Base-by-base conservation (phyloP, 2,888 invertebrate genomes). In the Augochlorella aurata region DNA sequence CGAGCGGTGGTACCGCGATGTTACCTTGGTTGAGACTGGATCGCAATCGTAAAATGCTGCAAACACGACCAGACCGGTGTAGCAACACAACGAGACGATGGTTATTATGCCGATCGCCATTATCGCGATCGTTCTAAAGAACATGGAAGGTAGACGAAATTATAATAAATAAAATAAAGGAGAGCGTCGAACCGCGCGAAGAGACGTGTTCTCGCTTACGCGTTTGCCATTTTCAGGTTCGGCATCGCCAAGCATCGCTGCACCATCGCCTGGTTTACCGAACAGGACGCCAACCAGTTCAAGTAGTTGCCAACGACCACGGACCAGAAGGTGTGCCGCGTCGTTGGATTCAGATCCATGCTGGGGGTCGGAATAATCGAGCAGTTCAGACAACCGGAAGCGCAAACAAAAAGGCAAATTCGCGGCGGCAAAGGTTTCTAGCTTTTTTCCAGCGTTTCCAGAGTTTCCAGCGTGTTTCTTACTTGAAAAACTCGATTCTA, bases 191-290 rank as follows among this genome's bases (percentile, higher is more conserved):
- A 7, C 8, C 50, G 16, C 14, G 7, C 29, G 18, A 5, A 14
- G 38, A 18, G 10, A 10, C 16, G 45, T n/a, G n/a, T 8, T 12
- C 7, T 9, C 18, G 94, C 95, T 94, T 94, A 97, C 97, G 95
- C 95, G 92, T 96, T 95, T 38, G 97, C 97, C 87, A 96, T 95
- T 90, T 94, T 95, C 50, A 97, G 93, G 16, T 96, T 95, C 0
- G 97, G 96, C 93, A 97, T 95, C 0, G 97, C 96, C 3, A 98
- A 94, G 89, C 97, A 97, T 85, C 98, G 94, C 90, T 98, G 98
- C 1, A 98, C 97, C 96, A 97, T 97, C 0, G 97, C 96, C 93
- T 98, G 98, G 93, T 97, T 97, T 18, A 97, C 97, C 0, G 97
- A 97, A 91, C 97, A 97, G 0, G 97, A 96, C 0, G 97, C 96